Conservation (phyloP, 2,888 invertebrate species). For the Philopedon plagiatum region DNA sequence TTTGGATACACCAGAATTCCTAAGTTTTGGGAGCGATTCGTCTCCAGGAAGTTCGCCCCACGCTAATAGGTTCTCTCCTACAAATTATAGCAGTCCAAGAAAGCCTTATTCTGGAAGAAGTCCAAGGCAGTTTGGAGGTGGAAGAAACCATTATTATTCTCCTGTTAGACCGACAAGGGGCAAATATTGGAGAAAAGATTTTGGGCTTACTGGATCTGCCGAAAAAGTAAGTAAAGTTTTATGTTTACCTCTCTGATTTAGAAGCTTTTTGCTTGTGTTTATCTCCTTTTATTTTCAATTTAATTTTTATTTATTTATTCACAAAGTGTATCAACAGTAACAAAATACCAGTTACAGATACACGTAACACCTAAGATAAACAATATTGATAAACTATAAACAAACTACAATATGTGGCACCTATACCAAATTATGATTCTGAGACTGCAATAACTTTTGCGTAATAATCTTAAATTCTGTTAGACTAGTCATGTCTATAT, state of each 20-base stretch:
- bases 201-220: background rate
- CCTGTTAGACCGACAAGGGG: background rate
- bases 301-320: no score
- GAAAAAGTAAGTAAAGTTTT: background rate
- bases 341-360: no score
- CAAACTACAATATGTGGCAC: no score
- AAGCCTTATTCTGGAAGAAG: background rate
- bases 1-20: conserved; percentile 27
- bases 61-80: conserved; percentile 6
- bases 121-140: conserved; percentile 1
- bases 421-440: no score
- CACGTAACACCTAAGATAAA: no score
- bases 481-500: no score
- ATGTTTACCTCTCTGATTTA: background rate
- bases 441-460: no score
- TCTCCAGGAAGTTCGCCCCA: conserved; percentile 13
- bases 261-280: no score
- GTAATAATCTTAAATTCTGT: no score
- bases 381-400: no score
- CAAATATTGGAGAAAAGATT: conserved; percentile 6
- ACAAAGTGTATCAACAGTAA: no score
- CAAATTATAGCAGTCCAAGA: conserved; percentile 30
- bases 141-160: conserved; percentile 11
- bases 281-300: no score
- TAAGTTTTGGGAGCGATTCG: conserved; percentile 26